phyloP scores from a whole-genome alignment of 2,888 invertebrate species.

The Baccha elongata region DNA sequence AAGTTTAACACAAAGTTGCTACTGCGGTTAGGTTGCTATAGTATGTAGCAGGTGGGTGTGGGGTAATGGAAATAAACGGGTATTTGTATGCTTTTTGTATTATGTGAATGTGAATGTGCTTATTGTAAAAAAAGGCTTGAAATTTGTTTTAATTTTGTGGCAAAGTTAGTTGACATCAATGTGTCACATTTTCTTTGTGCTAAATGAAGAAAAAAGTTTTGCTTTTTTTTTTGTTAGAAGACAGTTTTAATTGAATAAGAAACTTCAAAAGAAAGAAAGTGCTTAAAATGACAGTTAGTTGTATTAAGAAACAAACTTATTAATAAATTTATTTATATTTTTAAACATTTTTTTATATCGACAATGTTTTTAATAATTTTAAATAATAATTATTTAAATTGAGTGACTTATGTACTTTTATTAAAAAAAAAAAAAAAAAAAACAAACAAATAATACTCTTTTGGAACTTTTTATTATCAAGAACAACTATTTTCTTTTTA shows the following conservation, averaged over 20 bases:
- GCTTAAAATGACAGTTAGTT: constrained; percentile 56
- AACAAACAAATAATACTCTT: constrained; percentile 63
- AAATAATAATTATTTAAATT: constrained; percentile 3
- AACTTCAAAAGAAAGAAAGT: constrained; percentile 55
- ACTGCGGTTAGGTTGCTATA: constrained; percentile 13
- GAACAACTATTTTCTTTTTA: neutral
- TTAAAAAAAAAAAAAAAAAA: too few species aligned
- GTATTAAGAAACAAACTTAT: constrained; percentile 57
- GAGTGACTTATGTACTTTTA: neutral
- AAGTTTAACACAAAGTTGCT: constrained; percentile 57
- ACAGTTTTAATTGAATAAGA: too few species aligned
- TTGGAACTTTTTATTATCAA: constrained; percentile 18
- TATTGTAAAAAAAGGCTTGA: constrained; percentile 55
- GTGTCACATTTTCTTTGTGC: neutral
- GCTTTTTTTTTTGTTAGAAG: too few species aligned
- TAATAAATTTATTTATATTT: constrained; percentile 70
- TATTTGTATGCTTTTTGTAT: constrained; percentile 67
- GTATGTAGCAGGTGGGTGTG: constrained; percentile 9
- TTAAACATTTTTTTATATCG: constrained; percentile 34
- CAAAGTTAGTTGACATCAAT: constrained; percentile 12
- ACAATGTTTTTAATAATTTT: constrained; percentile 37
- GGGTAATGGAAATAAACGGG: constrained; percentile 61
- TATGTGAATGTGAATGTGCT: constrained; percentile 56
- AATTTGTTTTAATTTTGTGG: constrained; percentile 22
- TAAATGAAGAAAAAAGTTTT: too few species aligned